Base-by-base conservation (phyloP, 2,797 vertebrate species). In the Monodelphis domestica region DNA sequence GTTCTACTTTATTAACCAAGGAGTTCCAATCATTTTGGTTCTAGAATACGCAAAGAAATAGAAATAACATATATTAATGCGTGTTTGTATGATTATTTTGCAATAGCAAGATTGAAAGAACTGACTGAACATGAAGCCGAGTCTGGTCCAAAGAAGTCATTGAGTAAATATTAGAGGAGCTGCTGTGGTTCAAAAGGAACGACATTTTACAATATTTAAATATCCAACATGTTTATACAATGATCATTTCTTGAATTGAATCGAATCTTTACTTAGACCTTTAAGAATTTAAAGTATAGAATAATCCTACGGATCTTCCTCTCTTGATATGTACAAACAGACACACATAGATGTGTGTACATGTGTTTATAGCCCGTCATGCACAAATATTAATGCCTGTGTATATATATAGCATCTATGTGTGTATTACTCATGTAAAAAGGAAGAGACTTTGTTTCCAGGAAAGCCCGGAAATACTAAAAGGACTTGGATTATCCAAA, bases 1-100 rank as follows among this genome's bases (percentile, higher is more conserved):
- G n/a, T 53, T 15, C 4, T 56, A 91, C 12, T 92, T 88, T 90
- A 94, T 92, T 90, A 89, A 89, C 5, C 88, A 53, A 93, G 92
- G 2, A 0, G 15, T n/a, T 89, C 12, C 78, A 89, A 10, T 94
- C 89, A 94, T 2, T 91, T 94, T 88, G 24, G 24, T 38, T 38
- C n/a, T 45, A 53, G 6, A 92, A 84, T 89, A 88, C 88, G 88
- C 90, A 92, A 91, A 14, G 89, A 90, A 94, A 4, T 12, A 57
- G 17, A 90, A 55, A 92, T 88, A 91, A 50, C 5, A 2, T 55
- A 63, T 45, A 4, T n/a, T 91, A 63, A 56, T 89, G 89, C 90
- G 45, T n/a, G 17, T 4, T 53, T 90, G 2, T 1, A 70, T 15
- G 90, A 94, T 91, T 88, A 88, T 88, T 96, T 12, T 93, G 94